Evolutionary conservation across 1,140 invertebrate species (phyloP), one percentile per base, ranked within the genome.

Genomic region (Batillaria attramentaria): DNA sequence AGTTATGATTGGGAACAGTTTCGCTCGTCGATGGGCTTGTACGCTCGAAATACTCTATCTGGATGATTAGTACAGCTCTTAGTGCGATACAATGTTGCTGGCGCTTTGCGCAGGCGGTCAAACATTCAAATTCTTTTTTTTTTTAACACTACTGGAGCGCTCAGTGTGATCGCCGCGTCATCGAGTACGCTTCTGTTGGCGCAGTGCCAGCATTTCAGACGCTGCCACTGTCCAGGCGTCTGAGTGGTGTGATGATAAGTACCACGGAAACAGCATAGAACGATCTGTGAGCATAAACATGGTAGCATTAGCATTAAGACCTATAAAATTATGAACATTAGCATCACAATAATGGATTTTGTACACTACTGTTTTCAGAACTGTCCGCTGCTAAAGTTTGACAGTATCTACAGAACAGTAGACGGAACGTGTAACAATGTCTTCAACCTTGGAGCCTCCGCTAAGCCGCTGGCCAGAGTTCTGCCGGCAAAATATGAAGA

Each of bases 371-470:
- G 1, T 65, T 65, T 35, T 33, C 31, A 24, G 24, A 57, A 31
- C 37, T 75, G 73, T 31, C 10, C 33, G 10, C 54, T 62, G 8
- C 39, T 62, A 13, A 39, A 42, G 13, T 75, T n/a, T 35, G 73
- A 75, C 35, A 75, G 37, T 39, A 75, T 35, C 20, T 78, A 78
- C 35, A 41, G 77, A 6, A 72, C 46, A n/a, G 37, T 43, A 10
- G 77, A 78, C 68, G 77, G 77, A 13, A 72, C 66, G 28, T 78
- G 77, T 39, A 72, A 72, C 50, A 50, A 78, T 37, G 66, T 54
- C 3, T 60, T 62, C 28, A 78, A 78, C 50, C 54, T 31, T 3
- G 77, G 77, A 3, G 66, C 66, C 2, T 35, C 77, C 3, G 33
- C 43, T 24, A 72, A 72, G 28, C 43, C 43, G 3, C 33, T 78